Percentiles rank a stretch among this genome's conserved stretches.
Evolutionary conservation across 2,797 vertebrate species (phyloP).

Genomic region (Hippopotamyrus pictus): DNA sequence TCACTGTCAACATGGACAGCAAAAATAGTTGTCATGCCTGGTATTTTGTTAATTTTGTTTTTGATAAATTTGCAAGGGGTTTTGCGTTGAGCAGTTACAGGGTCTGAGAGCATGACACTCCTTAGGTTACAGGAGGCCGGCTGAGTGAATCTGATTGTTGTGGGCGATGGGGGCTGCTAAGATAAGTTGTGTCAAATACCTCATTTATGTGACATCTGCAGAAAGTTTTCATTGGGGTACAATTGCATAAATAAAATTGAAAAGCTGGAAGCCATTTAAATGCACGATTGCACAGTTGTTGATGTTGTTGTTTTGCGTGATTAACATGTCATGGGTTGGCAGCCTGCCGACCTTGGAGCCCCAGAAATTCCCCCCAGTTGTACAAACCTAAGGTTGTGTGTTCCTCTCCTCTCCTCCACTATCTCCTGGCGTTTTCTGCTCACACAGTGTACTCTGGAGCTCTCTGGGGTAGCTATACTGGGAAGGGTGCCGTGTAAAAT

Average conservation of each 20-base stretch:
- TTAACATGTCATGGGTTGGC: not conserved
- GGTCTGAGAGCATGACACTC: not conserved
- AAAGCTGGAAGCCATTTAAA: not conserved
- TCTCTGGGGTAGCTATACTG: not conserved
- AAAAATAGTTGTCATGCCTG: not conserved
- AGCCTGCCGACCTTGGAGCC: not conserved
- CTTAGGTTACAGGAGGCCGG: not conserved
- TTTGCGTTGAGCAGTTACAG: not conserved
- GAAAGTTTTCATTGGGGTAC: not conserved
- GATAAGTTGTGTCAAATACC: not conserved
- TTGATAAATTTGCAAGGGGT: not conserved
- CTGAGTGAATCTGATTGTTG: not conserved
- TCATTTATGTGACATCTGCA: constrained; percentile 1
- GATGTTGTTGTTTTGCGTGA: not conserved
- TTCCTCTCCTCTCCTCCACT: not conserved
- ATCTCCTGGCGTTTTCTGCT: not conserved
- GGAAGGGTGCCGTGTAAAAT: not conserved
- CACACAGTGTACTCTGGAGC: not conserved
- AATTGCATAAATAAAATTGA: not conserved
- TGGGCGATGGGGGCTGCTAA: not conserved
- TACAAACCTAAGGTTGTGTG: not conserved
- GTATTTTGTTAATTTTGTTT: not conserved
- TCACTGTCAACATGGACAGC: not conserved
- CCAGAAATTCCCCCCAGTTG: not conserved
- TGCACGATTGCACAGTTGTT: not conserved